These are phyloP conservation scores for Stegostoma tigrinum DNA, from an alignment of 2,113 vertebrate genomes.

Conservation along the genomic window DNA sequence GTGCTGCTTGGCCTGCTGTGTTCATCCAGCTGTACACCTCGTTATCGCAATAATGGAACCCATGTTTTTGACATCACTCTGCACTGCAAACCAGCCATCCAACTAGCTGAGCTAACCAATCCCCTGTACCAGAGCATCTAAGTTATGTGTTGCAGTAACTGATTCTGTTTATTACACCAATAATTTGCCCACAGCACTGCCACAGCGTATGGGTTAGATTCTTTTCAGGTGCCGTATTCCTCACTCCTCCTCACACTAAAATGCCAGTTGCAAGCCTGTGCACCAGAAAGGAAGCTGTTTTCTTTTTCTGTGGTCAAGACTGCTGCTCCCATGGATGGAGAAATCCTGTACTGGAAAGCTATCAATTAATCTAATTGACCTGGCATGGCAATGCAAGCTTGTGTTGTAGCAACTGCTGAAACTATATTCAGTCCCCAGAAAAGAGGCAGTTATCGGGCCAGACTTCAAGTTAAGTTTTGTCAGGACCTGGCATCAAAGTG, in stretches of 20 bases:
- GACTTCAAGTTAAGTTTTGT: background rate
- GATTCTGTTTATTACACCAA: background rate
- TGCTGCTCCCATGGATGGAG: background rate
- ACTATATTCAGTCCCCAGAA: background rate
- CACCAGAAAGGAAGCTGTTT: too few species aligned
- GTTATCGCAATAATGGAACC: too few species aligned
- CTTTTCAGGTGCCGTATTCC: background rate
- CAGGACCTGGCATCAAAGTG: background rate
- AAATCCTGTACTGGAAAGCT: too few species aligned
- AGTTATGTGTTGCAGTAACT: background rate
- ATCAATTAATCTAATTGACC: too few species aligned
- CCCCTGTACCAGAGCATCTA: too few species aligned
- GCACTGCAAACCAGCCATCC: too few species aligned
- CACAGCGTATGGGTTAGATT: background rate
- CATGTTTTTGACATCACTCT: too few species aligned
- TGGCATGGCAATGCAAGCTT: background rate
- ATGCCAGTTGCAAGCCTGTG: background rate
- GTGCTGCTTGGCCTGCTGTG: too few species aligned
- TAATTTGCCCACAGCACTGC: background rate
- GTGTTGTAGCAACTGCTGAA: background rate
- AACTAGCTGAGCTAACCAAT: too few species aligned
- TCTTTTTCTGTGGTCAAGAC: too few species aligned
- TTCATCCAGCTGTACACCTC: too few species aligned
- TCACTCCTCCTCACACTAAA: background rate
- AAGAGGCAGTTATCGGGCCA: background rate